Conservation (phyloP, 2,888 invertebrate species). For the Ophion slaviceki region DNA sequence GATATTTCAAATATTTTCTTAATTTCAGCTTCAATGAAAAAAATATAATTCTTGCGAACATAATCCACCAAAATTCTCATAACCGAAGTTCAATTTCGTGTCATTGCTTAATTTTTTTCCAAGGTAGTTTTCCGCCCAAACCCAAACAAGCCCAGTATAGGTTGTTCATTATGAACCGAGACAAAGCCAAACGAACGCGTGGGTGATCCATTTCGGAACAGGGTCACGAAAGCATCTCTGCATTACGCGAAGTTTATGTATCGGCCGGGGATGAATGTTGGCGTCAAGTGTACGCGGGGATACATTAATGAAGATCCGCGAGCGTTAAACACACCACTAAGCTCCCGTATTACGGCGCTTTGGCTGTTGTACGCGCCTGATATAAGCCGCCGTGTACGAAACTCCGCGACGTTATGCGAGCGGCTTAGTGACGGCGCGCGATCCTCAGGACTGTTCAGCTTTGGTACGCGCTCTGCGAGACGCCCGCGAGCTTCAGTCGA, state of each 20-base stretch:
- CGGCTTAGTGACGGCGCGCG: conserved; percentile 47
- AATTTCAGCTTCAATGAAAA: too few relatives aligned
- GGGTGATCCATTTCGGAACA: conserved; percentile 7
- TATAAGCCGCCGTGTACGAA: conserved; percentile 43
- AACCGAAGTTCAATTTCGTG: too few relatives aligned
- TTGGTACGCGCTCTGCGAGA: conserved; percentile 11
- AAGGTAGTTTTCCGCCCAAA: not conserved
- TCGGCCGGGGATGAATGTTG: conserved; percentile 29
- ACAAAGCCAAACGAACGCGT: not conserved
- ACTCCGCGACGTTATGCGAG: conserved; percentile 27
- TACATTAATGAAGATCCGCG: conserved; percentile 50
- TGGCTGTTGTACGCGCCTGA: conserved; percentile 14
- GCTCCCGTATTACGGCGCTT: conserved; percentile 37
- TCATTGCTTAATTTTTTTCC: not conserved
- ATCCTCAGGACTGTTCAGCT: conserved; percentile 34
- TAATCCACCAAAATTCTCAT: too few relatives aligned
- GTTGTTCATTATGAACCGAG: not conserved
- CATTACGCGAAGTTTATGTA: conserved; percentile 1
- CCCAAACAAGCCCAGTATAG: not conserved
- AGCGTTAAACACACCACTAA: conserved; percentile 44
- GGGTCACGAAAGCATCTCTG: not conserved
- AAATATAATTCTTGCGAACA: too few relatives aligned
- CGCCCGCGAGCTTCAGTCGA: conserved; percentile 7
- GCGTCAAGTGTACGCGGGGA: conserved; percentile 33
- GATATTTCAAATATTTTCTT: too few relatives aligned